Conservation (phyloP, 2,113 vertebrate genomes). For the Callaeas wilsoni region DNA sequence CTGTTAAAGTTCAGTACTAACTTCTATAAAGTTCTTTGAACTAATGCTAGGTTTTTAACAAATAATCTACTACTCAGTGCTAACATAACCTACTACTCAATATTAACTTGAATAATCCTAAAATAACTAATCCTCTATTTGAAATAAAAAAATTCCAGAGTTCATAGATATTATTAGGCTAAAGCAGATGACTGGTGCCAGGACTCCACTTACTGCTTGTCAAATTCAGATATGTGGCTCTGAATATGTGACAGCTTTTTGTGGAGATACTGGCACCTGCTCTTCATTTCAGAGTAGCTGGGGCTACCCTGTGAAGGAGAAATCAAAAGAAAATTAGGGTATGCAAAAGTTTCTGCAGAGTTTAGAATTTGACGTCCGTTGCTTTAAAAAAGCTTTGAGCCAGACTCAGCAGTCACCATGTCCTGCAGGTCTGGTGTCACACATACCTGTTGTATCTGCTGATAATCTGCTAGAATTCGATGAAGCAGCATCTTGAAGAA, state of each 20-base stretch:
- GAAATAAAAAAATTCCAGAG: not conserved
- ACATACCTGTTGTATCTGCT: slow-evolving; percentile 82
- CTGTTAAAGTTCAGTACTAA: slow-evolving; percentile 16
- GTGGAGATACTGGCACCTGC: slow-evolving; percentile 89
- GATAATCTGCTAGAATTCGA: slow-evolving; percentile 86
- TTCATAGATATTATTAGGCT: slow-evolving; percentile 22
- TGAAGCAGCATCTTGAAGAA: slow-evolving; percentile 80
- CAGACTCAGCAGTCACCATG: accelerated
- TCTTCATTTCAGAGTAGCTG: slow-evolving; percentile 84
- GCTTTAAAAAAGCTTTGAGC: not conserved
- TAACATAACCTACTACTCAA: not conserved
- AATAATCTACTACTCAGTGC: slow-evolving; percentile 58
- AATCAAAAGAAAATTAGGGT: not conserved
- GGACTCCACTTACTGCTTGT: slow-evolving; percentile 73
- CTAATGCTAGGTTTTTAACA: slow-evolving; percentile 66
- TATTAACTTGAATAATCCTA: not conserved
- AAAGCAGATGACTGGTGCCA: slow-evolving; percentile 70
- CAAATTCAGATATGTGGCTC: slow-evolving; percentile 83
- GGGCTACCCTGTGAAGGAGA: slow-evolving; percentile 75
- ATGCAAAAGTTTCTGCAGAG: not conserved
- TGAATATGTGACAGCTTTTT: slow-evolving; percentile 92
- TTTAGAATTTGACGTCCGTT: not conserved
- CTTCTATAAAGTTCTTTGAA: not conserved
- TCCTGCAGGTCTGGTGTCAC: not conserved
- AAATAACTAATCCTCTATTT: not conserved